Evolutionary conservation across 2,797 vertebrate genomes (phyloP), one percentile per base, ranked within the genome.

Genomic region (Loriculus beryllinus): DNA sequence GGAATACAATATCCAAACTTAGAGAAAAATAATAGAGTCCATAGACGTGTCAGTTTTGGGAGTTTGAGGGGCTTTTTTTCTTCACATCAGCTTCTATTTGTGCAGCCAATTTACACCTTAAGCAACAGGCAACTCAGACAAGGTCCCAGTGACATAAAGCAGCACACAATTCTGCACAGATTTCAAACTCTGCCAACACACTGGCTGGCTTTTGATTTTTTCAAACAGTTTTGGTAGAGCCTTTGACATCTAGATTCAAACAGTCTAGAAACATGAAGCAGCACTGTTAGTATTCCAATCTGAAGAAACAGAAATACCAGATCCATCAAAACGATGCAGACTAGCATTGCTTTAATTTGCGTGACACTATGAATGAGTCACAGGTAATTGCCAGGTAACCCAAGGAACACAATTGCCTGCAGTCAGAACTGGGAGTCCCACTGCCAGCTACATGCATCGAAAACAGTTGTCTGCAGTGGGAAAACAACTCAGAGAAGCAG

Each of bases 301-400:
- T 37, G 43, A 77, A 85, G 72, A 91, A 71, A 2, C 31, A 93
- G 68, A 74, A 92, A 70, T 71, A 42, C 6, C 39, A 91, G 71
- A 64, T 75, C 71, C 52, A 52, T 83, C 63, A 68, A 56, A 40
- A 71, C 21, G 56, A 82, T 43, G 68, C 52, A 77, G 86, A 7
- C 81, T 62, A 71, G 72, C 42, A 77, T 31, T 16, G 90, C 71
- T 80, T 6, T 85, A 75, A 93, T 92, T 91, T 70, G 91, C 65
- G 60, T 78, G 90, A 85, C 83, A 74, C 28, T 10, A 28, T 4
- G 69, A 88, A 71, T 89, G 87, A 93, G 91, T 84, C 93, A 84
- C 69, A 91, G 82, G 77, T 86, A 91, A 94, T 84, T 96, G 85
- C 49, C 91, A 93, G 82, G 84, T 89, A 89, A 83, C 43, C 71